These are phyloP conservation scores for Campoplex capitator DNA, from an alignment of 2,888 invertebrate genomes.

Conservation along the genomic window DNA sequence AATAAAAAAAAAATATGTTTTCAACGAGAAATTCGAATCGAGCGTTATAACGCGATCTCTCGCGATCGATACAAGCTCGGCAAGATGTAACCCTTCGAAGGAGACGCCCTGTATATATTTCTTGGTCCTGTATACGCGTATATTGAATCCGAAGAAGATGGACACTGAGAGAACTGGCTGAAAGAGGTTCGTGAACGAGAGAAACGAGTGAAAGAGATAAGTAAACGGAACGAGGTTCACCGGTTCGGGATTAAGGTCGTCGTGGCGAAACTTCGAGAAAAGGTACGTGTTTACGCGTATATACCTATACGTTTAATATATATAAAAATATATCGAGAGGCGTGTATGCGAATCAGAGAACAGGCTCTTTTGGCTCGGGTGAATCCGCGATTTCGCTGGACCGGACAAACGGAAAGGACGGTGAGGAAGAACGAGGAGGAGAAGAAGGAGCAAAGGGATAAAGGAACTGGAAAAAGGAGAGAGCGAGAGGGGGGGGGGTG, in stretches of 20 bases:
- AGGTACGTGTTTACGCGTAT: neutral
- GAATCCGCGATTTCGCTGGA: slow-evolving; percentile 44
- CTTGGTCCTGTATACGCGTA: neutral
- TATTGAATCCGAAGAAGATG: slow-evolving; percentile 19
- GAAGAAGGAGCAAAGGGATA: slow-evolving; percentile 18
- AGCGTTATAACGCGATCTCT: neutral
- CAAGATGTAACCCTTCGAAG: neutral
- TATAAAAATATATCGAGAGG: too few relatives aligned
- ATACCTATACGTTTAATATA: neutral
- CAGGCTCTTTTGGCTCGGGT: slow-evolving; percentile 35
- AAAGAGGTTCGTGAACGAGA: slow-evolving; percentile 18
- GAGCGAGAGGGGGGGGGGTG: neutral
- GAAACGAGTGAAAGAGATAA: slow-evolving; percentile 32
- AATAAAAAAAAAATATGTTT: neutral
- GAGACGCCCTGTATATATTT: slow-evolving; percentile 5
- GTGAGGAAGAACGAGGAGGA: neutral
- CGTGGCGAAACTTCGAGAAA: slow-evolving; percentile 43
- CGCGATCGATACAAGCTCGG: neutral
- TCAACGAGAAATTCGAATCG: neutral
- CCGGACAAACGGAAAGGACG: slow-evolving; percentile 41
- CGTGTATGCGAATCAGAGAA: neutral
- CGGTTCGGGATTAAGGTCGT: slow-evolving; percentile 64
- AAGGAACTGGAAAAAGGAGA: neutral
- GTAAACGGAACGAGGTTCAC: slow-evolving; percentile 70
- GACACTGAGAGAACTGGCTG: slow-evolving; percentile 24